Evolutionary conservation across 2,797 vertebrate species (phyloP).

Genomic region (Champsocephalus esox): DNA sequence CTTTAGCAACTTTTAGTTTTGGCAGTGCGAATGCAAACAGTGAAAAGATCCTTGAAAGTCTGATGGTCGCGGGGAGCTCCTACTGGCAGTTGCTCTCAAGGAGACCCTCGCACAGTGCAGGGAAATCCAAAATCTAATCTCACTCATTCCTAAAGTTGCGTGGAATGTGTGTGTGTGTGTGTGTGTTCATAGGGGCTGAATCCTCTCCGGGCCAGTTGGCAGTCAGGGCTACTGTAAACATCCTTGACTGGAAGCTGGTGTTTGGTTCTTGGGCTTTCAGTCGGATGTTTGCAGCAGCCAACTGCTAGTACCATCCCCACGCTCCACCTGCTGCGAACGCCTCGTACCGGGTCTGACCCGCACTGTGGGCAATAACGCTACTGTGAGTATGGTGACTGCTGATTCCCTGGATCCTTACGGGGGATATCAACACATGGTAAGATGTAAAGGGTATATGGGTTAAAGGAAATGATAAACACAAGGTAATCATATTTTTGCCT

Average conservation of each 20-base stretch:
- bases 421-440: neutral
- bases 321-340: neutral
- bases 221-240: constrained; percentile 99
- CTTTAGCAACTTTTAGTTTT: no score
- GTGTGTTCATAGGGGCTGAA: constrained; percentile 18
- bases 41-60: no score
- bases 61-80: no score
- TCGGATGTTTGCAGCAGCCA: constrained; percentile 99
- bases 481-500: neutral
- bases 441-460: neutral
- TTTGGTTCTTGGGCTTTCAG: constrained; percentile 95
- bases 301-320: constrained; percentile 90
- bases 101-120: no score
- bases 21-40: no score
- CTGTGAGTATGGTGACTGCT: constrained; percentile 6
- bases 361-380: neutral
- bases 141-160: neutral
- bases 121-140: no score
- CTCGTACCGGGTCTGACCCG: neutral
- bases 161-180: no score
- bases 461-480: neutral
- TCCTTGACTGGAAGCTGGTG: constrained; percentile 99
- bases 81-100: no score
- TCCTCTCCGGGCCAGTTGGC: constrained; percentile 81
- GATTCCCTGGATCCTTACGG: neutral